These are phyloP conservation scores for Pardalotus punctatus DNA, from an alignment of 2,113 vertebrate genomes.

Conservation along the genomic window DNA sequence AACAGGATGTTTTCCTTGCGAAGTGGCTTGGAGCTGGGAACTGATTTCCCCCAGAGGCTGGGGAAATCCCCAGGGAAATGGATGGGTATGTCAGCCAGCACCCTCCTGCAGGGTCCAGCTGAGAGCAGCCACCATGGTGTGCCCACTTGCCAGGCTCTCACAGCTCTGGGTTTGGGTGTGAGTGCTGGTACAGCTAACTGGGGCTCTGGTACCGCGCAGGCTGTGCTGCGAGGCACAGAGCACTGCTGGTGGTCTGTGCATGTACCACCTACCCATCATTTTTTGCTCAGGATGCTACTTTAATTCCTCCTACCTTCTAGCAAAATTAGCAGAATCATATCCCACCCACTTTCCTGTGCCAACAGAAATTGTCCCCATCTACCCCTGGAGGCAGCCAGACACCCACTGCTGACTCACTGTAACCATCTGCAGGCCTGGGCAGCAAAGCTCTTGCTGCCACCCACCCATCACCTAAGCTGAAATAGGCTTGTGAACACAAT, in stretches of 20 bases:
- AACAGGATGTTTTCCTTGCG: not conserved
- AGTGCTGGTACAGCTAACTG: not conserved
- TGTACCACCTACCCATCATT: not conserved
- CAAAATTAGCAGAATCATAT: not conserved
- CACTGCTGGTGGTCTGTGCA: not conserved
- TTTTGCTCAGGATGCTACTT: not conserved
- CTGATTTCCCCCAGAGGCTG: not conserved
- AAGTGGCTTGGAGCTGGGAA: rapidly evolving
- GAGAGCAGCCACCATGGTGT: rapidly evolving
- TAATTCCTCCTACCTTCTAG: not conserved
- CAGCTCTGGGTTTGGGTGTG: not conserved
- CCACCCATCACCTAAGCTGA: not conserved
- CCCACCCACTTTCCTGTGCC: not conserved
- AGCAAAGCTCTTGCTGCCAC: not conserved
- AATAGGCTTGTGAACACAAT: not conserved
- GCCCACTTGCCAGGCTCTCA: not conserved
- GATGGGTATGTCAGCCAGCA: not conserved
- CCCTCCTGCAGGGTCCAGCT: not conserved
- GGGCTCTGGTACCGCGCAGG: rapidly evolving
- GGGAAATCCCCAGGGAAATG: not conserved
- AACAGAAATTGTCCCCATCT: not conserved
- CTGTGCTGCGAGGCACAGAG: rapidly evolving
- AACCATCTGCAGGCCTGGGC: not conserved
- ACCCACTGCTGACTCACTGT: not conserved
- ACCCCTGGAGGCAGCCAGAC: not conserved